Percentiles rank a stretch among this genome's conserved stretches.
Evolutionary conservation across 2,797 vertebrate genomes (phyloP).

Genomic region (Coregonus ussuriensis): DNA sequence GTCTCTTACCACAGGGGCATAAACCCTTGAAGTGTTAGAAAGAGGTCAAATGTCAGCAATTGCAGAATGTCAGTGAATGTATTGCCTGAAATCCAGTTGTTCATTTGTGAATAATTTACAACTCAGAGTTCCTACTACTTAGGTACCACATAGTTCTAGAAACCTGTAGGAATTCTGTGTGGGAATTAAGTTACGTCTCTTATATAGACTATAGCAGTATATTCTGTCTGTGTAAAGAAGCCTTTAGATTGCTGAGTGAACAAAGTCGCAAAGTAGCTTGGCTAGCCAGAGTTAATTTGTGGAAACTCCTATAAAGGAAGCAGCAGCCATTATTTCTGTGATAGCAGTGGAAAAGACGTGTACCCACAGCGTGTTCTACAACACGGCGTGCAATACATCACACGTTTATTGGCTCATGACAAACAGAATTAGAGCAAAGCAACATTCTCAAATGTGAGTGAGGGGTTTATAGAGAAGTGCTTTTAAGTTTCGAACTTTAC

Average conservation of each 20-base stretch:
- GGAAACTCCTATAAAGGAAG: conserved; percentile 6
- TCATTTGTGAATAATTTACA: conserved; percentile 17
- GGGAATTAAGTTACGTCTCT: not conserved
- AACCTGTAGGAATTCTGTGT: not conserved
- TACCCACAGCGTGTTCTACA: not conserved
- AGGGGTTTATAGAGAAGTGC: conserved; percentile 29
- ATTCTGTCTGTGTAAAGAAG: not conserved
- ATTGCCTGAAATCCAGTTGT: not conserved
- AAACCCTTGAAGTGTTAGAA: conserved; percentile 31
- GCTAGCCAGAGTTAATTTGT: not conserved
- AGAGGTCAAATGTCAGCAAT: conserved; percentile 11
- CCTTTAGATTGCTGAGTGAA: not conserved
- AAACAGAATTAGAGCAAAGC: conserved; percentile 42
- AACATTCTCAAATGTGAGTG: conserved; percentile 58
- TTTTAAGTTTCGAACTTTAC: conserved; percentile 52
- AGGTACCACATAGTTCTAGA: not conserved
- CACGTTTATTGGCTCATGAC: conserved; percentile 41
- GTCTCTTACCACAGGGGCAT: conserved; percentile 29
- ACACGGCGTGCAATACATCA: not conserved
- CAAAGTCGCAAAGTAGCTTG: not conserved
- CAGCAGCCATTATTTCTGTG: not conserved
- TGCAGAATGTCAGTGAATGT: conserved; percentile 1
- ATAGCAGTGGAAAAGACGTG: not conserved
- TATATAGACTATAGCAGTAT: not conserved
- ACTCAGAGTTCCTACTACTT: not conserved